Conservation (phyloP, 1,140 invertebrate genomes). For the Ostrea denselamellosa region DNA sequence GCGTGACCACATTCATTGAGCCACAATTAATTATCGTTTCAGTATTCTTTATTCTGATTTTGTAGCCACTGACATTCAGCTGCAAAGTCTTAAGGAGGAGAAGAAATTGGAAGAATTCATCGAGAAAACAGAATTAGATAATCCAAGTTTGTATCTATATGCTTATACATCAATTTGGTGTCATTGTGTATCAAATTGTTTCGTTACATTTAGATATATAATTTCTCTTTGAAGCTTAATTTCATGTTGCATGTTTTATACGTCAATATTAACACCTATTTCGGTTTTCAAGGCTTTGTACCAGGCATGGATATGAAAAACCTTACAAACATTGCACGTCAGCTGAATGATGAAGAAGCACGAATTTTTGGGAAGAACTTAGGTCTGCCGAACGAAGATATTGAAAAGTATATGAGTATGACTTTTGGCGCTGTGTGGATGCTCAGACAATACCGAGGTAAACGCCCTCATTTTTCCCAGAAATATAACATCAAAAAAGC, state of each 20-base stretch:
- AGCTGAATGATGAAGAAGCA: neutral
- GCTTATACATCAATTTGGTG: neutral
- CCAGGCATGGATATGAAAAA: constrained; percentile 14
- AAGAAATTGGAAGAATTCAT: constrained; percentile 8
- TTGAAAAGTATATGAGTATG: neutral
- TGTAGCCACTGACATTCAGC: neutral
- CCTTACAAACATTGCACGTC: neutral
- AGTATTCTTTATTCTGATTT: neutral
- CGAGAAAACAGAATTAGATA: constrained; percentile 4
- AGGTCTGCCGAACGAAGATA: neutral
- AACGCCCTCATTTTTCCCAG: neutral
- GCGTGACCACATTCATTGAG: too few species aligned
- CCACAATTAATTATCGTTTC: too few species aligned
- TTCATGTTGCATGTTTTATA: too few species aligned
- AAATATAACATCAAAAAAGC: neutral
- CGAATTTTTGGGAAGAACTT: constrained; percentile 8
- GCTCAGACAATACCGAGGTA: neutral
- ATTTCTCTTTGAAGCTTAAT: too few species aligned
- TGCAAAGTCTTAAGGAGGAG: neutral
- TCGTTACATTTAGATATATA: neutral
- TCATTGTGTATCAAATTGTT: neutral
- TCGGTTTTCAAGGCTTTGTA: neutral
- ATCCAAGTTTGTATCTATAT: neutral
- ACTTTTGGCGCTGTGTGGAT: neutral
- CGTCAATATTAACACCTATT: neutral